A percentile compares a stretch with the other conserved stretches of the same genome.
These are phyloP conservation scores for Aradophagus sp. DNA, from an alignment of 1,140 invertebrate genomes.

Conservation along the genomic window DNA sequence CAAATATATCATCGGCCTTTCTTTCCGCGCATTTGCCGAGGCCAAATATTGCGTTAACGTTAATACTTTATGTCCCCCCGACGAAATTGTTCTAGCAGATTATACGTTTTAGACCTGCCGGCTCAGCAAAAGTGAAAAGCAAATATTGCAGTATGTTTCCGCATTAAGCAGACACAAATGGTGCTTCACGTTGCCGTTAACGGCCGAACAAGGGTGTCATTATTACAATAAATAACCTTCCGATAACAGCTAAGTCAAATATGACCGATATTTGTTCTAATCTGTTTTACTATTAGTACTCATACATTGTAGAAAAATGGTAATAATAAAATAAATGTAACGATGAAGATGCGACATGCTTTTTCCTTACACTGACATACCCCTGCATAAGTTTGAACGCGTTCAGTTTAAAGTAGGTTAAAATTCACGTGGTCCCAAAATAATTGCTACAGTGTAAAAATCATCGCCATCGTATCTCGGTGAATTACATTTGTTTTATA, in stretches of 20 bases:
- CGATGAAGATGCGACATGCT: too few species aligned
- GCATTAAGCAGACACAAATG: conserved; percentile 42
- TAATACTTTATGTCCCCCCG: conserved; percentile 40
- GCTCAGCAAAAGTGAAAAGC: conserved; percentile 45
- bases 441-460: too few species aligned
- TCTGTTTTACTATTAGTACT: too few species aligned
- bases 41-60: conserved; percentile 47
- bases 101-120: conserved; percentile 40
- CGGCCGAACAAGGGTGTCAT: conserved; percentile 9
- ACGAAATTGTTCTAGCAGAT: conserved; percentile 44
- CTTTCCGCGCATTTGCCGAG: conserved; percentile 35
- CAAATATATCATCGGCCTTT: conserved; percentile 38
- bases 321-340: too few species aligned
- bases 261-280: too few species aligned
- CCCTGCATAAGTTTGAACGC: too few species aligned
- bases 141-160: conserved; percentile 48
- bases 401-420: too few species aligned
- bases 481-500: too few species aligned
- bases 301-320: too few species aligned
- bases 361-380: too few species aligned
- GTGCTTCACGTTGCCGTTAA: conserved; percentile 5
- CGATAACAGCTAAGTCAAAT: conserved; percentile 1
- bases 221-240: conserved; percentile 21
- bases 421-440: too few species aligned
- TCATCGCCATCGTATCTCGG: too few species aligned